Conservation (phyloP, 1,140 invertebrate genomes). For the Drosophila kikkawai region DNA sequence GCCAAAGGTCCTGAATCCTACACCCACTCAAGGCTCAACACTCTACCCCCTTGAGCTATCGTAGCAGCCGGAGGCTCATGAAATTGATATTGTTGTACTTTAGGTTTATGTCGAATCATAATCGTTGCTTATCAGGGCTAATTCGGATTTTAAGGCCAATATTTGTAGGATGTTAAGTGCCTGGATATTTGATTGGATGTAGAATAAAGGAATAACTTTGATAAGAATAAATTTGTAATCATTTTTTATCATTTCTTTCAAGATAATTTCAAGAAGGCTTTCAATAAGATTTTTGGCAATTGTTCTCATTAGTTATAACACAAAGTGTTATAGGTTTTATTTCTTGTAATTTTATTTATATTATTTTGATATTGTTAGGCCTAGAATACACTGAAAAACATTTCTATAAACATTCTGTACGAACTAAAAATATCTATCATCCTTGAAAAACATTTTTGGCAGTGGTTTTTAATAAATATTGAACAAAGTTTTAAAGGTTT, state of each 20-base stretch:
- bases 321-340: not conserved
- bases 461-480: too few species aligned
- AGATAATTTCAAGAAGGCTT: not conserved
- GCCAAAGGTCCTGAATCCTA: not conserved
- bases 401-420: not conserved
- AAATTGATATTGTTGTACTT: constrained; percentile 53
- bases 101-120: constrained; percentile 40
- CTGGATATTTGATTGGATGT: not conserved
- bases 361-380: not conserved
- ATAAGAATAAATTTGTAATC: not conserved
- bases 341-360: not conserved
- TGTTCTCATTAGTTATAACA: not conserved
- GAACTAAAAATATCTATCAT: too few species aligned
- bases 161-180: constrained; percentile 5
- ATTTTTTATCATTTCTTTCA: not conserved
- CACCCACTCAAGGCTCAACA: not conserved
- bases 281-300: not conserved
- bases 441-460: too few species aligned
- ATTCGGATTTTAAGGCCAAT: constrained; percentile 35
- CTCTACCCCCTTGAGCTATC: constrained; percentile 2
- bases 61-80: constrained; percentile 24
- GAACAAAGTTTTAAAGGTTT: too few species aligned
- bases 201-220: not conserved
- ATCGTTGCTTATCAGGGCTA: constrained; percentile 38
- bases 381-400: not conserved